phyloP scores from a whole-genome alignment of 1,140 invertebrate genomes.

The Papilio polytes region DNA sequence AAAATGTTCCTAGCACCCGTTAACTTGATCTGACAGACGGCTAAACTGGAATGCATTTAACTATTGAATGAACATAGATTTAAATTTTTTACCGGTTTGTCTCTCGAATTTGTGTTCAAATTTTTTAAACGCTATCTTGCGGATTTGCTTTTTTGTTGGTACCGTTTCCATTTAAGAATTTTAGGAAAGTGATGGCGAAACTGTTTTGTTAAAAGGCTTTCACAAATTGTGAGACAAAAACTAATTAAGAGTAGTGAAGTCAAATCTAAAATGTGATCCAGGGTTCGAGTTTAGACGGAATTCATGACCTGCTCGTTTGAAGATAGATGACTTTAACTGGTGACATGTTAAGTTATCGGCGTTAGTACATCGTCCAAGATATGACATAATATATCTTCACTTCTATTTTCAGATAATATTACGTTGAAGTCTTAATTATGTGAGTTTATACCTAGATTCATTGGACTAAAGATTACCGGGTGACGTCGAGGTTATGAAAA shows the following conservation, averaged over 20 bases:
- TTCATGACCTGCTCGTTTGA: no score
- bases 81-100: slow-evolving; percentile 28
- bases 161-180: slow-evolving; percentile 2
- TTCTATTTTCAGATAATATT: no score
- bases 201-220: slow-evolving; percentile 5
- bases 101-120: slow-evolving; percentile 18
- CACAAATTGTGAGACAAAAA: background rate
- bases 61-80: slow-evolving; percentile 31
- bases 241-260: background rate
- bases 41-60: slow-evolving; percentile 44
- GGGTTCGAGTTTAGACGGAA: no score
- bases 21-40: slow-evolving; percentile 49
- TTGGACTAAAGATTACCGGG: no score
- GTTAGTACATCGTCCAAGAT: no score
- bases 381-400: no score
- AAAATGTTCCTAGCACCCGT: slow-evolving; percentile 53
- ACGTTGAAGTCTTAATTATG: no score
- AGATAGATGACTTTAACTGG: no score
- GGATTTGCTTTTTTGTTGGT: background rate
- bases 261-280: background rate
- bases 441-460: no score
- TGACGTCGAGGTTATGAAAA: no score
- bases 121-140: slow-evolving; percentile 16
- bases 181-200: background rate
- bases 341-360: no score